Base-by-base conservation (phyloP, 2,888 invertebrate species). In the Harmothoe impar region DNA sequence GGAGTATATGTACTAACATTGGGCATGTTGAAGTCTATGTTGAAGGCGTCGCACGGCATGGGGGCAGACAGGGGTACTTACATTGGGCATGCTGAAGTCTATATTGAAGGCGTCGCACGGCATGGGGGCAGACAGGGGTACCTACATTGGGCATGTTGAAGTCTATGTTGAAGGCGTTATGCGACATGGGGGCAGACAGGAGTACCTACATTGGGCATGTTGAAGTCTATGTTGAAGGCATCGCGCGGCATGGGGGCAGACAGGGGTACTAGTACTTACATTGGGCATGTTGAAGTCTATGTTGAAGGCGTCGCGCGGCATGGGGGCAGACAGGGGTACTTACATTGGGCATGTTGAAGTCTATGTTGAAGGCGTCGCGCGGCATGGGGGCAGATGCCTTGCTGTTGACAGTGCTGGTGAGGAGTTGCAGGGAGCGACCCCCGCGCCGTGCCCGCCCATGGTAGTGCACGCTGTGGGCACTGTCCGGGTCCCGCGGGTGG, bases 341-440 rank as follows among this genome's bases (percentile, higher is more conserved):
- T 29, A 86, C 86, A 25, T 86, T 86, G 52, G 86, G 86, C 86
- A 86, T 86, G 52, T 25, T 54, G 86, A 86, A 86, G 56, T 86
- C 86, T 17, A 86, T 86, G 86, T 86, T 86, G 86, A 86, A 86
- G 29, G 52, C 54, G 56, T 86, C 86, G 10, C 56, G 25, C 29
- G 86, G 86, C 54, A 86, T 23, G 54, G 15, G 25, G 1, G 15
- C 12, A 15, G 29, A 52, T 29, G n/a, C 17, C 17, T 17, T 23
- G 15, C 3, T 54, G 56, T 5, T 25, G 23, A 54, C 54, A 7
- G 86, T 29, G 29, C 25, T 25, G 15, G 54, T 86, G 31, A 89
- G 77, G n/a, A 89, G 89, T n/a, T 89, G 89, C 0, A 89, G 25
- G 25, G 35, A 33, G 15, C 89, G 62, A n/a, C 72, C 77, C 1